These are phyloP conservation scores for Hydractinia symbiolongicarpus DNA, from an alignment of 30 jellyfish, hydroid and myxozoan species.

Conservation along the genomic window DNA sequence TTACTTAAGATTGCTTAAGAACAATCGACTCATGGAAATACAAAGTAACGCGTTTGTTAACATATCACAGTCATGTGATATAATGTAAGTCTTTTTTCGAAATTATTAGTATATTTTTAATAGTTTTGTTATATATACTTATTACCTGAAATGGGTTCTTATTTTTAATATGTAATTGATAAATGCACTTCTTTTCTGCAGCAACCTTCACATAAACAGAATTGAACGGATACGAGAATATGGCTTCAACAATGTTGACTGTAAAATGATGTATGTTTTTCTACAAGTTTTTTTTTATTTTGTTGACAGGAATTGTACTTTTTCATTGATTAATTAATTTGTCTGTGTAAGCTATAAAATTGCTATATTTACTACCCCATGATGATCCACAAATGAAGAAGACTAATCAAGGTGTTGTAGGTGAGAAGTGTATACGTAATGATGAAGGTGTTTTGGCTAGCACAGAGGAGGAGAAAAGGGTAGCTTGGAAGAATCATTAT, in stretches of 20 bases:
- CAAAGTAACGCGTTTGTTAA: slow-evolving; percentile 69
- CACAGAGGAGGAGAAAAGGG: too few species aligned
- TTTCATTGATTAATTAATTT: neutral
- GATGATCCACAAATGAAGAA: too few species aligned
- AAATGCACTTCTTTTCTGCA: neutral
- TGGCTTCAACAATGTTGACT: slow-evolving; percentile 50
- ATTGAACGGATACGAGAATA: slow-evolving; percentile 60
- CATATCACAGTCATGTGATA: neutral
- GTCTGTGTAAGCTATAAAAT: too few species aligned
- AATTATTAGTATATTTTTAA: too few species aligned
- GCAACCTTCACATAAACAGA: slow-evolving; percentile 45
- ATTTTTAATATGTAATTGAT: neutral
- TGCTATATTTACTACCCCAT: too few species aligned
- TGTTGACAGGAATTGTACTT: neutral
- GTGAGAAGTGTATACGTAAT: too few species aligned
- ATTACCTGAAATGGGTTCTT: neutral
- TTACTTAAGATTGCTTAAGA: neutral
- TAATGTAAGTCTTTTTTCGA: neutral
- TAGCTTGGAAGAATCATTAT: too few species aligned
- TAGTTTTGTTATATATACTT: too few species aligned
- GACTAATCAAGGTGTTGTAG: too few species aligned
- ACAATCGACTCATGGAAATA: slow-evolving; percentile 18
- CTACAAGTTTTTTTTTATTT: neutral
- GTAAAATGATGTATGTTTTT: slow-evolving; percentile 44
- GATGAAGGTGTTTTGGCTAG: too few species aligned